Evolutionary conservation across 2,888 invertebrate species (phyloP), one percentile per base, ranked within the genome.

Genomic region (Agrotis exclamationis): DNA sequence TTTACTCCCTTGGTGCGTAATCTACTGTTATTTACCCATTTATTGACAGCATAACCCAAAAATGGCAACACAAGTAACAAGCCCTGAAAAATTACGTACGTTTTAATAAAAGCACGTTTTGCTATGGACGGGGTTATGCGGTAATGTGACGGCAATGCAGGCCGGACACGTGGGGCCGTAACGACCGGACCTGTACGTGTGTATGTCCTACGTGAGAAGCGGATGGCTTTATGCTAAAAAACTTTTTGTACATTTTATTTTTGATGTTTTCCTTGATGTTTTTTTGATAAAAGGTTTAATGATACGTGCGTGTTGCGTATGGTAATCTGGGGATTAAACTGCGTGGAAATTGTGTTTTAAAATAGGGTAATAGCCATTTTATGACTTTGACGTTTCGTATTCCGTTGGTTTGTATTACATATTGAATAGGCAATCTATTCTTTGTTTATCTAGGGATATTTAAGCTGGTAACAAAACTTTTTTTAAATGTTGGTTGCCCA

Each of bases 101-200:
- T 67, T 76, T 76, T 80, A 77, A 83, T 80, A 85, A 76, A 83
- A 75, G 63, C 83, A 83, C 85, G 85, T 85, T 63, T 70, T 59
- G 18, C 57, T 57, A 54, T 45, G 66, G 67, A 71, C 72, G 59
- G 64, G 67, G 81, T 74, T 79, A 76, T 77, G 72, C 83, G 79
- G 84, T 84, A 80, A 85, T 82, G 75, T 77, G 73, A 73, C 82
- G 69, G 80, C 70, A 72, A 69, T 79, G 81, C 78, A 76, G 70
- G 77, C 80, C 60, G 81, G 78, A 82, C 86, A 86, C 83, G 85
- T 79, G 77, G 79, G 71, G 70, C 50, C 74, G 74, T 85, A 85
- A 85, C 83, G 85, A 85, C 83, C 75, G 71, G 60, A 50, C 76
- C 60, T 47, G 65, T 76, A 86, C 85, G 85, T 85, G 85, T 79